Percentiles rank a stretch among this genome's conserved stretches.
These are phyloP conservation scores for Hypomesus transpacificus DNA, from an alignment of 2,113 vertebrate genomes.

Conservation along the genomic window DNA sequence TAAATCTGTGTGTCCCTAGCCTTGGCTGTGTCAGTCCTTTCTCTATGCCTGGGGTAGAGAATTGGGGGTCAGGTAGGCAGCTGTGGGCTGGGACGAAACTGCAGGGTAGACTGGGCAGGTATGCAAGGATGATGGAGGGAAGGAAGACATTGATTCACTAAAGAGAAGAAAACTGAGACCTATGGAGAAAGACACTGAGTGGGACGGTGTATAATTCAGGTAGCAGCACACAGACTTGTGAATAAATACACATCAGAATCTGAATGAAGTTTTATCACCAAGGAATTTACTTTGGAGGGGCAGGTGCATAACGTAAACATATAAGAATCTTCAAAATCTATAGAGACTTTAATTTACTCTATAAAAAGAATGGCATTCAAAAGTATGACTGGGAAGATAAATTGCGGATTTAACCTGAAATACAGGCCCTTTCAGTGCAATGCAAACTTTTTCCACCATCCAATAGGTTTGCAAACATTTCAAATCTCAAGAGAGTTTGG, in stretches of 20 bases:
- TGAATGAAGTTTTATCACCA: too few species aligned
- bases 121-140: too few species aligned
- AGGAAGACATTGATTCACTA: background rate
- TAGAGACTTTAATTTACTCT: too few species aligned
- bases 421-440: background rate
- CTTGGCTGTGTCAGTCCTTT: background rate
- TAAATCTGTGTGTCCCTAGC: conserved; percentile 8
- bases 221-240: background rate
- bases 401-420: background rate
- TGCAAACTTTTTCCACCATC: background rate
- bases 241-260: too few species aligned
- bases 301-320: too few species aligned
- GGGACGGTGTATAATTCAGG: background rate
- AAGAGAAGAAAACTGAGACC: background rate
- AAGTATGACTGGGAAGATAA: background rate
- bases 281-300: too few species aligned
- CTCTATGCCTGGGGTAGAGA: background rate
- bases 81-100: background rate
- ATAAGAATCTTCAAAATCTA: too few species aligned
- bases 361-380: background rate
- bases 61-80: background rate
- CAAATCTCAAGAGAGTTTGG: conserved; percentile 4
- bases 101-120: background rate
- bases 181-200: background rate
- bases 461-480: conserved; percentile 10